These are phyloP conservation scores for Galleria mellonella DNA, from an alignment of 1,140 invertebrate genomes.

Conservation along the genomic window DNA sequence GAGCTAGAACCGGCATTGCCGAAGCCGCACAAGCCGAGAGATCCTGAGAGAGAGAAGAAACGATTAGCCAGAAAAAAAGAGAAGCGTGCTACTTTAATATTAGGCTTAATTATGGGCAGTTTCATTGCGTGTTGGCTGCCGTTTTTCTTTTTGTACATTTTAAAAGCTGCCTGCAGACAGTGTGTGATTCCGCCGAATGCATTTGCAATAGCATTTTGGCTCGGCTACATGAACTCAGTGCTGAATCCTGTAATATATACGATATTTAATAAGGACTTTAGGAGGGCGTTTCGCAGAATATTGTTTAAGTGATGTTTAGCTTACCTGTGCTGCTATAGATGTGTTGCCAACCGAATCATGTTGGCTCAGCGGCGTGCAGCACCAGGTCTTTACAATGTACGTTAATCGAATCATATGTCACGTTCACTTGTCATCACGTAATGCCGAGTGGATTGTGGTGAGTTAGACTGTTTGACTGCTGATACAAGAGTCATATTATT, in stretches of 20 bases:
- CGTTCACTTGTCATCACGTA: conserved; percentile 4
- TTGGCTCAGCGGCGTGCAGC: conserved; percentile 76
- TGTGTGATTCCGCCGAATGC: conserved; percentile 87
- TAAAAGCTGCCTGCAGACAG: conserved; percentile 86
- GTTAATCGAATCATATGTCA: conserved; percentile 28
- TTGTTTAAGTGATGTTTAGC: conserved; percentile 94
- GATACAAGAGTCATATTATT: neutral
- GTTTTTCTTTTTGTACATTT: conserved; percentile 96
- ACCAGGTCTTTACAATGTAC: conserved; percentile 75
- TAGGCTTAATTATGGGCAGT: conserved; percentile 98
- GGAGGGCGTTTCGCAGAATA: conserved; percentile 95
- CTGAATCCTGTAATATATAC: conserved; percentile 99
- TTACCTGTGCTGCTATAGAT: conserved; percentile 83
- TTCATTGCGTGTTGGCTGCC: conserved; percentile 99
- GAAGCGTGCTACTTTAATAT: conserved; percentile 95
- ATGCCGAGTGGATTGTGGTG: neutral
- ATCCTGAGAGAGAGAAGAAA: conserved; percentile 94
- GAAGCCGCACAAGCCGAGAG: conserved; percentile 83
- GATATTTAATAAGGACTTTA: conserved; percentile 99
- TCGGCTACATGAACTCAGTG: conserved; percentile 99
- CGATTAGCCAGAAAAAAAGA: conserved; percentile 97
- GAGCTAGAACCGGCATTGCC: conserved; percentile 77
- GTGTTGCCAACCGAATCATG: conserved; percentile 76
- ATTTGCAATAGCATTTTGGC: conserved; percentile 98
- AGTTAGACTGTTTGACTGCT: neutral